A percentile compares a stretch with the other conserved stretches of the same genome.
These are phyloP conservation scores for Hippoglossus stenolepis DNA, from an alignment of 2,113 vertebrate species.

Conservation along the genomic window DNA sequence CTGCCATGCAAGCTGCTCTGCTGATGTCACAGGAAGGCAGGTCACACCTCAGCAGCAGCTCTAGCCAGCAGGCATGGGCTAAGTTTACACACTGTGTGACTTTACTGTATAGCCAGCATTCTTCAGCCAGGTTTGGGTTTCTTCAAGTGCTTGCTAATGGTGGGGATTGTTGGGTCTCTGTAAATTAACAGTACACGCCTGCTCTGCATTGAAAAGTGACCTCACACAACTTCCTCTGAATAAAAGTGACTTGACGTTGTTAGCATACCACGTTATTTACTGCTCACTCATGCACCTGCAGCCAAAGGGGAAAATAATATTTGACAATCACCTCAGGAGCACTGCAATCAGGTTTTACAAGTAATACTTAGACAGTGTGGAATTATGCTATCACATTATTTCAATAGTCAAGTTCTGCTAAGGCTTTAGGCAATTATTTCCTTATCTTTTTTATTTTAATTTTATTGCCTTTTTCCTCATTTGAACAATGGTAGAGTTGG, in stretches of 20 bases:
- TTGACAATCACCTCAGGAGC: not conserved
- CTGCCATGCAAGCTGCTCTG: slow-evolving; percentile 29
- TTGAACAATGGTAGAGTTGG: slow-evolving; percentile 18
- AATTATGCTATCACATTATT: not conserved
- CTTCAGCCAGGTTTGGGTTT: not conserved
- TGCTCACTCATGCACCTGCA: not conserved
- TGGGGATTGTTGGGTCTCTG: not conserved
- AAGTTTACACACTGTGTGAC: not conserved
- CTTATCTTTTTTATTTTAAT: not conserved
- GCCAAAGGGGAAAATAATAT: not conserved
- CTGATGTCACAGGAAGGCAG: slow-evolving; percentile 66
- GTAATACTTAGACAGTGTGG: not conserved
- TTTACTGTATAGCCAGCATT: not conserved
- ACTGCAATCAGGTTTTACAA: not conserved
- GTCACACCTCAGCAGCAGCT: slow-evolving; percentile 38
- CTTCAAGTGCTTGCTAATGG: slow-evolving; percentile 1
- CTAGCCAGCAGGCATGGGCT: not conserved
- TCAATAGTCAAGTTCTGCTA: not conserved
- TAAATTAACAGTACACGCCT: not conserved
- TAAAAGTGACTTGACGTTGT: not conserved
- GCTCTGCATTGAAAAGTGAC: not conserved
- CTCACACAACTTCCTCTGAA: not conserved
- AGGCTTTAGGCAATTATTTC: not conserved
- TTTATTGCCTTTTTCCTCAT: slow-evolving; percentile 1
- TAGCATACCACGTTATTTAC: not conserved